Base-by-base conservation (phyloP, 2,888 invertebrate genomes). In the Macroteleia sp. region DNA sequence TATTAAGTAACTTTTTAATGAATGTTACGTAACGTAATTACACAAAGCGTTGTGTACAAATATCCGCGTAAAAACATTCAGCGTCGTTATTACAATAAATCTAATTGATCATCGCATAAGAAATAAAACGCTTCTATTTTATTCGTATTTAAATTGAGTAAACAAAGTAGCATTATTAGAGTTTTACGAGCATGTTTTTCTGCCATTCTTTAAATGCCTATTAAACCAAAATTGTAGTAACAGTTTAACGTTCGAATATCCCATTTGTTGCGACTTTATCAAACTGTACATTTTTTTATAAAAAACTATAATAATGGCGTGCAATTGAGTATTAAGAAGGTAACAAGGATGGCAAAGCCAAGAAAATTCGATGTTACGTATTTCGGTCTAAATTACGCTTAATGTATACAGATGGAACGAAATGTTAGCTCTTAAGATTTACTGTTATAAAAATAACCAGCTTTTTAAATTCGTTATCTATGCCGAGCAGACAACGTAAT, bases 401-500 rank as follows among this genome's bases (percentile, higher is more conserved):
- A 52, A 25, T 28, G 32, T 14, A 36, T 5, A 12, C n/a, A n/a
- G n/a, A n/a, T n/a, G n/a, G 22, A 50, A 32, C n/a, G 12, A 12
- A 66, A 34, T 52, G 44, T 41, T 52, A 44, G 54, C 64, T 64
- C 12, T 30, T n/a, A 22, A 19, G 25, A 42, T 66, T 66, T 54
- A 66, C 66, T 34, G 66, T 66, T 66, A 66, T 46, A 44, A 66
- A 66, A 54, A 54, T 66, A 32, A 66, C 44, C 54, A 36, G 41
- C 28, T 32, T 44, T 66, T 54, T 54, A 66, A 54, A 52, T 54
- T 32, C 22, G 22, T 66, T 66, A 66, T 52, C 54, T 52, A 34
- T 64, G 44, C 44, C 66, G 54, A 30, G 61, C 12, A 42, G 32
- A 30, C 50, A 48, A 48, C 36, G 30, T 62, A 30, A 39, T 41